Percentiles rank a stretch among this genome's conserved stretches.
These are phyloP conservation scores for Battus philenor DNA, from an alignment of 1,140 invertebrate species.

Conservation along the genomic window DNA sequence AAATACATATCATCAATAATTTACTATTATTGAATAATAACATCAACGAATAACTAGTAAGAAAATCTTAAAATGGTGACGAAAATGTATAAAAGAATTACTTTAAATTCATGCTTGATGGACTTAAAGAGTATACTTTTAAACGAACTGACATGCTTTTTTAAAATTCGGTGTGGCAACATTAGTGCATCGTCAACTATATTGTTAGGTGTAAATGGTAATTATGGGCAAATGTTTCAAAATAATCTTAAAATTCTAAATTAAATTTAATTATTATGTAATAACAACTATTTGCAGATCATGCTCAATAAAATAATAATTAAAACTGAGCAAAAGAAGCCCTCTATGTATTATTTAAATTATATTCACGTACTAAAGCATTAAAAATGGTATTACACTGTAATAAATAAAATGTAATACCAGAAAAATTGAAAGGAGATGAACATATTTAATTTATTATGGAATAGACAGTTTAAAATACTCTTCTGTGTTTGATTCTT, in stretches of 20 bases:
- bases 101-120: constrained; percentile 3
- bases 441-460: constrained; percentile 3
- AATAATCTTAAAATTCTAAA: not conserved
- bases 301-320: not conserved
- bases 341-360: not conserved
- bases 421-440: constrained; percentile 2
- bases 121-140: not conserved
- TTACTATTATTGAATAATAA: too few relatives aligned
- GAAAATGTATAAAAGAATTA: constrained; percentile 1
- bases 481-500: too few relatives aligned
- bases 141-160: constrained; percentile 1
- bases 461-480: too few relatives aligned
- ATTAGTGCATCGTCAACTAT: too few relatives aligned
- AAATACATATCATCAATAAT: too few relatives aligned
- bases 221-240: not conserved
- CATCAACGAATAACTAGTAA: too few relatives aligned
- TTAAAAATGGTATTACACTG: not conserved
- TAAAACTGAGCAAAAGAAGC: constrained; percentile 1
- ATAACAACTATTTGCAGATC: not conserved
- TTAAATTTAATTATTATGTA: not conserved
- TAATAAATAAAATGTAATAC: not conserved
- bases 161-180: not conserved
- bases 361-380: not conserved
- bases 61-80: not conserved
- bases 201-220: not conserved